phyloP scores from a whole-genome alignment of 2,888 invertebrate genomes.

The Branchellion lobata region DNA sequence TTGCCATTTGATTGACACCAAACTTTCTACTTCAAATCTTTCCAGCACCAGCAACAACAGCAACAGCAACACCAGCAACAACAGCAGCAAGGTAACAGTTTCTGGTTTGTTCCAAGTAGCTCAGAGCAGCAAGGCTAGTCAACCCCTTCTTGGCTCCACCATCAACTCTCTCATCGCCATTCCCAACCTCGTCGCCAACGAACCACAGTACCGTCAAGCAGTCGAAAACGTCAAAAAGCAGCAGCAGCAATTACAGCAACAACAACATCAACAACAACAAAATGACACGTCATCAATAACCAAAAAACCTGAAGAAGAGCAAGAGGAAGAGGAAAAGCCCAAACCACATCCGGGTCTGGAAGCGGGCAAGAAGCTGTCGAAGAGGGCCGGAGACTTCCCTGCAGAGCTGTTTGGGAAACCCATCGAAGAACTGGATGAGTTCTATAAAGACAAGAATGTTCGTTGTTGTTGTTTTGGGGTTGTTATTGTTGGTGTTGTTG shows the following conservation, averaged over 20 bases:
- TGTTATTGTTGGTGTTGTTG: neutral
- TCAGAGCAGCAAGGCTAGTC: neutral
- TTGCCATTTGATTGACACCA: no score
- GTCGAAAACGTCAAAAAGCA: neutral
- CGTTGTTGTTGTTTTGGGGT: no score
- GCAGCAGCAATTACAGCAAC: neutral
- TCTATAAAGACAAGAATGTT: constrained; percentile 91
- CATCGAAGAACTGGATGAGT: constrained; percentile 95
- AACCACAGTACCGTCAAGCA: neutral
- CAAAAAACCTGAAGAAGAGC: constrained; percentile 29
- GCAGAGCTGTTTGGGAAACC: constrained; percentile 91
- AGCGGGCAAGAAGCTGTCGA: constrained; percentile 91
- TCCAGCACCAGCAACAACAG: neutral
- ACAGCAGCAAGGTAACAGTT: neutral
- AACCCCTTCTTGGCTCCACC: neutral
- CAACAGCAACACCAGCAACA: neutral
- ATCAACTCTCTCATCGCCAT: neutral
- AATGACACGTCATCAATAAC: neutral
- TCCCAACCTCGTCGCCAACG: neutral
- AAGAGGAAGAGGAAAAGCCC: constrained; percentile 71
- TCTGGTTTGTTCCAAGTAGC: neutral
- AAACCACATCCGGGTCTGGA: constrained; percentile 91
- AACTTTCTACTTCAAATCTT: neutral
- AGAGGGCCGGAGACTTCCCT: constrained; percentile 88
- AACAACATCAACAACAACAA: constrained; percentile 8